Base-by-base conservation (phyloP, 2,888 invertebrate species). In the Acanthosepion esculentum region DNA sequence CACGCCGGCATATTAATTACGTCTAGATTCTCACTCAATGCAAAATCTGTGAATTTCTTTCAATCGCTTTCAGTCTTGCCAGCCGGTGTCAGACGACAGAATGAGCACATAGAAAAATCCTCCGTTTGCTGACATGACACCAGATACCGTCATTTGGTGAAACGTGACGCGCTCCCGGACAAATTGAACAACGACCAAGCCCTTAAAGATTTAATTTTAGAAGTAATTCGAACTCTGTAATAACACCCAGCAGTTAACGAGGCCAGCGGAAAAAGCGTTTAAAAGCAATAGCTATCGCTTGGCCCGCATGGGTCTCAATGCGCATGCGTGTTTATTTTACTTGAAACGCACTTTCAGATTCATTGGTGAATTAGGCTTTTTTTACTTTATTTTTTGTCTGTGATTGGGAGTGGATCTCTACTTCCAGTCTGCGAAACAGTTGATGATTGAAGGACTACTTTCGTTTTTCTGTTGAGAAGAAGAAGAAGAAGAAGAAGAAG, bases 81-180 rank as follows among this genome's bases (percentile, higher is more conserved):
- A 33, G n/a, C n/a, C n/a, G 78, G 78, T 78, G 78, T 78, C 78
- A 78, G n/a, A 78, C n/a, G 78, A 78, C 78, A 78, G 6, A n/a
- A 12, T 29, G n/a, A 78, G 78, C 78, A 78, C 78, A 78, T 78
- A n/a, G 78, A 78, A 78, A 78, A n/a, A 78, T 78, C n/a, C 78
- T 78, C 78, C 78, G 78, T 78, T 78, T 8, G n/a, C 78, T 78
- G 29, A 1, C 78, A n/a, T 78, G n/a, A 33, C n/a, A 78, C n/a
- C 78, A 12, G 78, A 78, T 78, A 78, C n/a, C 78, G n/a, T 78
- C 78, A 78, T 78, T 78, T 78, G n/a, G 78, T 78, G 78, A 78
- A 78, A 78, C 78, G n/a, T 78, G 78, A 78, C n/a, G 78, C 78
- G 78, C 33, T n/a, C 78, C 78, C 78, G 78, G 78, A 78, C 78